Conservation (phyloP, 2,113 vertebrate genomes). For the Hippocampus barbouri region DNA sequence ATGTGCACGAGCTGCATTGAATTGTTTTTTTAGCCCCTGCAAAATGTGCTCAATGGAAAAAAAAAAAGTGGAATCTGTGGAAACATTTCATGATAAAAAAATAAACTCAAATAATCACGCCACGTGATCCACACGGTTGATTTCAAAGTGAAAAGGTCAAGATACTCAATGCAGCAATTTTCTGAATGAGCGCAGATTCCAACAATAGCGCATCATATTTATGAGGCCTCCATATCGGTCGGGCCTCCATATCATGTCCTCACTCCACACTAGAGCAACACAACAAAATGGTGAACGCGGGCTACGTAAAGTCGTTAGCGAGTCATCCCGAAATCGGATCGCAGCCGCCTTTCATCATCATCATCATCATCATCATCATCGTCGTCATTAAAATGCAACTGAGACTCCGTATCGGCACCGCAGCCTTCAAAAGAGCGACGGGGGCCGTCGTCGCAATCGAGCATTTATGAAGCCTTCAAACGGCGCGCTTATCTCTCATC, state of each 20-base stretch:
- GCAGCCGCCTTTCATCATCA: neutral
- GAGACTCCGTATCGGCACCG: neutral
- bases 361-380: neutral
- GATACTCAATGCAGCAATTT: no score
- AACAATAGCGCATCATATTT: no score
- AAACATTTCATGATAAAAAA: no score
- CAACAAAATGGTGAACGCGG: neutral
- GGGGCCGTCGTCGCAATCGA: slow-evolving; percentile 20
- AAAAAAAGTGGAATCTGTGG: no score
- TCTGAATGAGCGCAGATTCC: no score
- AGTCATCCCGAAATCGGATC: neutral
- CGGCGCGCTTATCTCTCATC: slow-evolving; percentile 15
- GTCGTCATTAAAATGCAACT: neutral
- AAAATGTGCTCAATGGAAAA: no score
- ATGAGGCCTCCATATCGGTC: no score
- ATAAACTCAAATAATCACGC: no score
- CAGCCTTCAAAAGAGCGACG: neutral
- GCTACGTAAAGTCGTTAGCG: neutral
- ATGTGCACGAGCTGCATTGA: neutral
- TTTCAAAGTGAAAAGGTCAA: no score
- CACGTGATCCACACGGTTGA: no score
- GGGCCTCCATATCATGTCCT: neutral
- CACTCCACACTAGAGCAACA: neutral
- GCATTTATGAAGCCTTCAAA: slow-evolving; percentile 19
- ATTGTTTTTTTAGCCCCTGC: no score